Evolutionary conservation across 2,888 invertebrate species (phyloP), one percentile per base, ranked within the genome.

Genomic region (Ophion costatus): DNA sequence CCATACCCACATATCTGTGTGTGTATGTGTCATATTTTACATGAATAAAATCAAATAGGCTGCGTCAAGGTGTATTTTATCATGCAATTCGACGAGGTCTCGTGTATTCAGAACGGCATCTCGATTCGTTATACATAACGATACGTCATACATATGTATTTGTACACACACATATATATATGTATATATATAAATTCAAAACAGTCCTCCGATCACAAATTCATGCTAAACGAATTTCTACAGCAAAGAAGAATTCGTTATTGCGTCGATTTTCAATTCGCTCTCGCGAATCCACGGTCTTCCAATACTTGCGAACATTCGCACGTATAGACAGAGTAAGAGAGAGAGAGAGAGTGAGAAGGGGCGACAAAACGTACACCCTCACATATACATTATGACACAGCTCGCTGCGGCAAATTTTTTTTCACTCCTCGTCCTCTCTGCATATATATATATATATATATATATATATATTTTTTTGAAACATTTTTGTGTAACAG

Each of bases 171-270:
- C 11, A 45, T 17, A 38, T 63, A 70, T 78, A 24, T 70, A n/a
- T 38, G 14, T 22, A 64, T 9, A 56, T 20, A 11, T 64, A 63
- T 45, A 69, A 69, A 80, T 42, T 80, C 66, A 33, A 38, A 70
- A 79, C 61, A 17, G 56, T 51, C 38, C 67, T 80, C 29, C 64
- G 69, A 33, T 73, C 11, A 71, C 33, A 74, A 82, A 82, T 85
- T 85, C 80, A 80, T 77, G 82, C 82, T 80, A 80, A 85, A 85
- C 74, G 83, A 82, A 83, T 82, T 82, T 85, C 85, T 80, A 77
- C 63, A 74, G 83, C 77, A 85, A 85, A 85, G 76, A 80, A 74
- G 85, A 85, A 85, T 85, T 85, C 85, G 82, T 85, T 80, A 85
- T 80, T 77, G 80, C 61, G 69, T 80, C 77, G 71, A 85, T 82